Percentiles rank a stretch among this genome's conserved stretches.
phyloP scores from a whole-genome alignment of 2,797 vertebrate species.

The Falco concolor region DNA sequence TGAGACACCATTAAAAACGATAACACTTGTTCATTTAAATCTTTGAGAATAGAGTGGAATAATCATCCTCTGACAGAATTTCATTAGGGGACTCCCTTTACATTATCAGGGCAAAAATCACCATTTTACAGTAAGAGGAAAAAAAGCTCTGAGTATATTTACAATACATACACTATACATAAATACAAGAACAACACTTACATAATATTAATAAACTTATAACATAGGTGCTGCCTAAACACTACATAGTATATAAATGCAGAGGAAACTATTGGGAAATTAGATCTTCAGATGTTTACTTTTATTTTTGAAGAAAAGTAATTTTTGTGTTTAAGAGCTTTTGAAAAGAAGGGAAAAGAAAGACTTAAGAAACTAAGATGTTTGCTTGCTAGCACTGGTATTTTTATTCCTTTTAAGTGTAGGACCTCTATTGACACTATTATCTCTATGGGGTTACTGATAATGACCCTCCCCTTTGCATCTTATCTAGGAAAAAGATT shows the following conservation, averaged over 20 bases:
- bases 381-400: conserved; percentile 65
- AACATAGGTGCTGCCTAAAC: conserved; percentile 91
- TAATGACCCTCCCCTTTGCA: conserved; percentile 27
- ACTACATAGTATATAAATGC: conserved; percentile 87
- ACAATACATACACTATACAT: conserved; percentile 99
- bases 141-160: conserved; percentile 98
- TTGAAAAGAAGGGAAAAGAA: conserved; percentile 73
- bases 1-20: conserved; percentile 89
- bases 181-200: conserved; percentile 99
- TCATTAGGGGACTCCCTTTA: conserved; percentile 90
- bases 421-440: conserved; percentile 45
- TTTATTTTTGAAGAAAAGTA: conserved; percentile 77
- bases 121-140: conserved; percentile 92
- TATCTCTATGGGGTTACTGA: conserved; percentile 29
- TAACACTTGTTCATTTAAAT: conserved; percentile 89
- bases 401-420: conserved; percentile 47
- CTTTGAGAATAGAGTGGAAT: conserved; percentile 88
- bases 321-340: conserved; percentile 78
- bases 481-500: conserved; percentile 38
- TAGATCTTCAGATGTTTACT: conserved; percentile 73
- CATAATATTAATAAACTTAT: conserved; percentile 97
- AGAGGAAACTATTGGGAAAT: conserved; percentile 84
- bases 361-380: conserved; percentile 58
- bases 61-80: conserved; percentile 86
- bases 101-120: conserved; percentile 90